phyloP scores from a whole-genome alignment of 1,140 invertebrate species.

The Cryptotermes secundus region DNA sequence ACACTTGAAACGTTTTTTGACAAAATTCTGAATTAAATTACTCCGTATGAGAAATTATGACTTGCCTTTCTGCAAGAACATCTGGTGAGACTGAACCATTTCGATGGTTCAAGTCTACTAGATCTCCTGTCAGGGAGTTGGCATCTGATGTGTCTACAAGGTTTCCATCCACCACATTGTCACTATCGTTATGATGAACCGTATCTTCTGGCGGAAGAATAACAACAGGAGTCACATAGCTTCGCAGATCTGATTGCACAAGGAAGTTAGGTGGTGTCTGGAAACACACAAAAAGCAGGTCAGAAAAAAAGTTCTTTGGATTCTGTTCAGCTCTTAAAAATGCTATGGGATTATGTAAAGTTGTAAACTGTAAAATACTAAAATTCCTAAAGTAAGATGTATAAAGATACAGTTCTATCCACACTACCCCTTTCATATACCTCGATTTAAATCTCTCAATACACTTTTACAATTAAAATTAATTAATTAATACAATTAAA shows the following conservation, averaged over 20 bases:
- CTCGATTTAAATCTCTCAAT: too few species aligned
- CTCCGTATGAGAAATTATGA: neutral
- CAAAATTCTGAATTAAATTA: too few species aligned
- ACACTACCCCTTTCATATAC: too few species aligned
- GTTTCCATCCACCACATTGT: slow-evolving; percentile 56
- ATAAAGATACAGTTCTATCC: neutral
- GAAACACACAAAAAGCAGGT: slow-evolving; percentile 38
- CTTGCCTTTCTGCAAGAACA: slow-evolving; percentile 54
- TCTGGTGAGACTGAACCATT: slow-evolving; percentile 62
- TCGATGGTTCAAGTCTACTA: slow-evolving; percentile 50
- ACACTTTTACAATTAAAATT: too few species aligned
- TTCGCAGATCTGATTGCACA: slow-evolving; percentile 86
- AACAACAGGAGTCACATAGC: slow-evolving; percentile 92
- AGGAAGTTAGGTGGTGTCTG: slow-evolving; percentile 94
- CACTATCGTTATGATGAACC: slow-evolving; percentile 57
- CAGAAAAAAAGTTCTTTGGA: neutral
- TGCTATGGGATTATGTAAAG: too few species aligned
- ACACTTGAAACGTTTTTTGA: too few species aligned
- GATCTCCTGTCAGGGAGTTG: slow-evolving; percentile 53
- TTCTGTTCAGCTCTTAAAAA: too few species aligned
- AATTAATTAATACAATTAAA: too few species aligned
- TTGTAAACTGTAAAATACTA: too few species aligned
- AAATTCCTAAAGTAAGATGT: too few species aligned
- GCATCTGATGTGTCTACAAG: slow-evolving; percentile 73
- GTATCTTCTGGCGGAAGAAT: slow-evolving; percentile 74